Percentiles rank a stretch among this genome's conserved stretches.
phyloP scores from a whole-genome alignment of 2,888 invertebrate species.

The Morpho helenor region DNA sequence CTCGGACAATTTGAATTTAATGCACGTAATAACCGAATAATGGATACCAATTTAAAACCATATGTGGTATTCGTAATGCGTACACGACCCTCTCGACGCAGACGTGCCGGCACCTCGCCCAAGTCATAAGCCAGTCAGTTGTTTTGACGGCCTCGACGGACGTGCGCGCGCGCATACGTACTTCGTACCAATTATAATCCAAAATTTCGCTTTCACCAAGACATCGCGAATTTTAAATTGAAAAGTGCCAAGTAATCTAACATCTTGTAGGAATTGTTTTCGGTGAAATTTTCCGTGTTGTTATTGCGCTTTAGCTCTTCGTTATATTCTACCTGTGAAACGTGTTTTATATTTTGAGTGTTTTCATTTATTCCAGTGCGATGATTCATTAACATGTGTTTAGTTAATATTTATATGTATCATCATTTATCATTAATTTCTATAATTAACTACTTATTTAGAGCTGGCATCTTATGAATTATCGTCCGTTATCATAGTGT shows the following conservation, averaged over 20 bases:
- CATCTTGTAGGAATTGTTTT: constrained; percentile 17
- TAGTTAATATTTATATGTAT: constrained; percentile 11
- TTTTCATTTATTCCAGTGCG: constrained; percentile 5
- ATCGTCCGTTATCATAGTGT: constrained; percentile 43
- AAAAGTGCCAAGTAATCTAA: constrained; percentile 30
- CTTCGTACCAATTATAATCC: constrained; percentile 19
- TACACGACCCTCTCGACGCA: constrained; percentile 31
- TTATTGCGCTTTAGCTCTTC: constrained; percentile 10
- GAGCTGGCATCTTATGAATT: constrained; percentile 21
- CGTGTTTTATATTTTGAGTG: constrained; percentile 7
- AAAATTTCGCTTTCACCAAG: constrained; percentile 30
- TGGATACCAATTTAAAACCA: constrained; percentile 20
- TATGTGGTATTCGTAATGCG: constrained; percentile 22
- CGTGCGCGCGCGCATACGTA: constrained; percentile 51
- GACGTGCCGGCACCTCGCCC: constrained; percentile 47
- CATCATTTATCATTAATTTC: no score
- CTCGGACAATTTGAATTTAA: constrained; percentile 11
- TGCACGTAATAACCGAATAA: constrained; percentile 21
- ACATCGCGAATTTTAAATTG: constrained; percentile 30
- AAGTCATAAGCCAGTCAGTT: constrained; percentile 52
- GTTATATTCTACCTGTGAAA: constrained; percentile 3
- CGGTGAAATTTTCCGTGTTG: constrained; percentile 25
- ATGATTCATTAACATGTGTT: constrained; percentile 35
- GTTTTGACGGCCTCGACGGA: constrained; percentile 58
- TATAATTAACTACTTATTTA: background rate